Conservation (phyloP, 2,113 vertebrate species). For the Fregata magnificens region DNA sequence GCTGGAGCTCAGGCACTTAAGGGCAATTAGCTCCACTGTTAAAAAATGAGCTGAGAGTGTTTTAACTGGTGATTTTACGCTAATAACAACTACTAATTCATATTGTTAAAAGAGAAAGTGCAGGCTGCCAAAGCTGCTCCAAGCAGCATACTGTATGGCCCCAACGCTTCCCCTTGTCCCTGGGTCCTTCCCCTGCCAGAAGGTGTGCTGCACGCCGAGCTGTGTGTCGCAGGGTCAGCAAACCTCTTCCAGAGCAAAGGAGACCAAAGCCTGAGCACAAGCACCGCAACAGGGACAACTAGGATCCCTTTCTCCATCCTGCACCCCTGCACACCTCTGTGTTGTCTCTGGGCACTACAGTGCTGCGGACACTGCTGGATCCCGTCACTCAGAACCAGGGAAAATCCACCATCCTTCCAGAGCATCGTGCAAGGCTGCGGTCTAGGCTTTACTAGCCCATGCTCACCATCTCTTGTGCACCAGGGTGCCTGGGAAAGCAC, state of each 20-base stretch:
- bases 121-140: neutral
- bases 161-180: neutral
- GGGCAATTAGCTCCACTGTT: conserved; percentile 70
- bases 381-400: neutral
- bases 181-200: neutral
- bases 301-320: neutral
- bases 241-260: neutral
- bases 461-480: fast-evolving
- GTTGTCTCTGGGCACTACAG: fast-evolving
- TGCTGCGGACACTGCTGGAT: neutral
- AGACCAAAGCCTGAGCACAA: neutral
- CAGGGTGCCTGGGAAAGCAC: neutral
- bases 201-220: neutral
- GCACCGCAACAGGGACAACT: neutral
- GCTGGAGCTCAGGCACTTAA: conserved; percentile 61
- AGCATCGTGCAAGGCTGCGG: neutral
- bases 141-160: neutral
- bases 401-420: neutral
- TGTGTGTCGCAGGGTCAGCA: neutral
- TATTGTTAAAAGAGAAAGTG: conserved; percentile 48
- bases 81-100: conserved; percentile 59
- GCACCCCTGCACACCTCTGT: fast-evolving
- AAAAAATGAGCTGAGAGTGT: conserved; percentile 67
- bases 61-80: conserved; percentile 69
- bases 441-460: neutral